Percentiles rank a stretch among this genome's conserved stretches.
Conservation (phyloP, 1,140 invertebrate genomes). For the Drosophila ironensis region DNA sequence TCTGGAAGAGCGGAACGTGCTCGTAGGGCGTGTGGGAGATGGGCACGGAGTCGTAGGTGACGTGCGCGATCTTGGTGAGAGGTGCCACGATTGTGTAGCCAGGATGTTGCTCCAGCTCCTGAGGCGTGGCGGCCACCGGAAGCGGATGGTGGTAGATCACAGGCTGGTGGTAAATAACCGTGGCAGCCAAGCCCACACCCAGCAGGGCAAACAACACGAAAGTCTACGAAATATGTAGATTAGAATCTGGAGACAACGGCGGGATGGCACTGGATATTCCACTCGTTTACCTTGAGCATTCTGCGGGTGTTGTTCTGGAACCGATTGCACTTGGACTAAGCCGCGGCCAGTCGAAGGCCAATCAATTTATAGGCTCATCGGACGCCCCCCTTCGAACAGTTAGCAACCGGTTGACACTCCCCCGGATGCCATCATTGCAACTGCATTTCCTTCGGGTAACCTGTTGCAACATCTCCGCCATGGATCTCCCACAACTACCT, state of each 20-base stretch:
- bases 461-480: slow-evolving; percentile 50
- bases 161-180: slow-evolving; percentile 57
- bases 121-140: not conserved
- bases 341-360: slow-evolving; percentile 11
- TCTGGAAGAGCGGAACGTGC: slow-evolving; percentile 73
- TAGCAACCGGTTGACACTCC: slow-evolving; percentile 40
- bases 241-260: not conserved
- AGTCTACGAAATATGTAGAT: not conserved
- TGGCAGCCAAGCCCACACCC: slow-evolving; percentile 25
- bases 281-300: slow-evolving; percentile 40
- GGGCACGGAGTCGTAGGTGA: slow-evolving; percentile 74
- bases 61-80: slow-evolving; percentile 67
- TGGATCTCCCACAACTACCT: slow-evolving; percentile 20
- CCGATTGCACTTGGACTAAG: slow-evolving; percentile 48
- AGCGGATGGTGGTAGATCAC: slow-evolving; percentile 51
- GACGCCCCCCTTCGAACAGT: slow-evolving; percentile 10
- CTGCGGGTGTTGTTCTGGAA: slow-evolving; percentile 21
- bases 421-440: not conserved
- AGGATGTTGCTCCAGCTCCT: slow-evolving; percentile 42
- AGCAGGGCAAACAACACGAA: slow-evolving; percentile 15
- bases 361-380: slow-evolving; percentile 28
- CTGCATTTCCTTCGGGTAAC: slow-evolving; percentile 48
- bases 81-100: slow-evolving; percentile 70
- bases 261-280: too few species aligned
- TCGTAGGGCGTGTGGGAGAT: slow-evolving; percentile 65